phyloP scores from a whole-genome alignment of 2,113 vertebrate species.

The Mormoops blainvillei region DNA sequence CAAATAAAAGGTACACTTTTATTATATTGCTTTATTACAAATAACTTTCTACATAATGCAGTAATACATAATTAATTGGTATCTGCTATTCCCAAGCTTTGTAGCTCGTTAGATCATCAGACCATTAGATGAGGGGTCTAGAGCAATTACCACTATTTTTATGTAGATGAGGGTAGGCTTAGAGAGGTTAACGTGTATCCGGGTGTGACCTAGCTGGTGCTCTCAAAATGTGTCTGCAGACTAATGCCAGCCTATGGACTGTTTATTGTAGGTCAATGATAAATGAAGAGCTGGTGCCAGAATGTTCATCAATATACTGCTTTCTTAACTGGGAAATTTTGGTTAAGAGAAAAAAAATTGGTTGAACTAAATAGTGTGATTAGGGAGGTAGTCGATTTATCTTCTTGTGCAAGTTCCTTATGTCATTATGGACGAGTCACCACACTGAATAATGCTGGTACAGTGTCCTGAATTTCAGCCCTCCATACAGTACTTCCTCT shows the following conservation, averaged over 20 bases:
- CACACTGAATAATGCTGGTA: neutral
- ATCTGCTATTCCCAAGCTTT: neutral
- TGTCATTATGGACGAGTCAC: neutral
- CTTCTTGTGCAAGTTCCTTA: neutral
- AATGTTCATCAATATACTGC: neutral
- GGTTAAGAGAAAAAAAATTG: neutral
- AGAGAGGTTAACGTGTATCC: neutral
- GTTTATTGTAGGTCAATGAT: neutral
- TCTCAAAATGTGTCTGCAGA: neutral
- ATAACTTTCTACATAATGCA: neutral
- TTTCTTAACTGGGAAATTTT: neutral
- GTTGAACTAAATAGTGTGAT: neutral
- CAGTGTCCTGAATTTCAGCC: neutral
- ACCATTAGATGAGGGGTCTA: neutral
- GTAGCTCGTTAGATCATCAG: neutral
- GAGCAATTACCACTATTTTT: neutral
- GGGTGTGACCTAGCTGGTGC: neutral
- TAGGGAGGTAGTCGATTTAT: neutral
- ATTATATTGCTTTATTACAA: neutral
- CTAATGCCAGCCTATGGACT: neutral
- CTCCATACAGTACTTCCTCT: neutral
- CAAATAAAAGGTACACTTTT: constrained; percentile 48
- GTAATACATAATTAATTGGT: neutral
- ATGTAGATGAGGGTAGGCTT: neutral
- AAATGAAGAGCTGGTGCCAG: neutral